Evolutionary conservation across 2,888 invertebrate genomes (phyloP), one percentile per base, ranked within the genome.

Genomic region (Isotomurus palustris): DNA sequence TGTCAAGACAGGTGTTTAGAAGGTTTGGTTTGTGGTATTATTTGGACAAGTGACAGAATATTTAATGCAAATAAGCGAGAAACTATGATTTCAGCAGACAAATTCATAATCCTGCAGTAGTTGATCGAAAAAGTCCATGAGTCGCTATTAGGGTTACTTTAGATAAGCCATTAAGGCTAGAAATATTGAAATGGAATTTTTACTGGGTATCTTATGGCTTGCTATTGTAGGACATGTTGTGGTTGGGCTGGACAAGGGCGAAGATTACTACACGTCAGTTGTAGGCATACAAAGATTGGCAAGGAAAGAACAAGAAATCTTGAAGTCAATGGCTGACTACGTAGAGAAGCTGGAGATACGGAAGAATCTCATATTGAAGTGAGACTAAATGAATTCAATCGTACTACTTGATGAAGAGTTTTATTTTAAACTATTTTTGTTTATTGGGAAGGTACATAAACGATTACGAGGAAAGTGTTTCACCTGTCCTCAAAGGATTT

Each of bases 241-340:
- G n/a, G n/a, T n/a, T n/a, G n/a, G n/a, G n/a, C n/a, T n/a, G n/a
- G n/a, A 2, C 3, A 12, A 24, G 28, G 8, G 32, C 10, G 45
- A 57, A 32, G 67, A 69, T 24, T 67, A 69, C 48, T 68, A 68
- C 58, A 68, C 67, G 0, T 69, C 69, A 0, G 41, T 65, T 8
- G 50, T 64, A 21, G 66, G 65, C 12, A 50, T 69, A 17, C 67
- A 69, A 38, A 64, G 60, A 41, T 51, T 69, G 28, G 63, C 58
- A n/a, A 53, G 43, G 41, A 52, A 54, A n/a, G 69, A 69, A 27
- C 67, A 68, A 41, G 36, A 66, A 36, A 49, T 68, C 43, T 50
- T 69, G 1, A 17, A 35, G 1, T 60, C 57, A 17, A 17, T 67
- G 25, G 35, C 40, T 8, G 56, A 60, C 12, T 68, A 69, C 48